Evolutionary conservation across 2,888 invertebrate genomes (phyloP), one percentile per base, ranked within the genome.

Genomic region (Conops quadrifasciatus): DNA sequence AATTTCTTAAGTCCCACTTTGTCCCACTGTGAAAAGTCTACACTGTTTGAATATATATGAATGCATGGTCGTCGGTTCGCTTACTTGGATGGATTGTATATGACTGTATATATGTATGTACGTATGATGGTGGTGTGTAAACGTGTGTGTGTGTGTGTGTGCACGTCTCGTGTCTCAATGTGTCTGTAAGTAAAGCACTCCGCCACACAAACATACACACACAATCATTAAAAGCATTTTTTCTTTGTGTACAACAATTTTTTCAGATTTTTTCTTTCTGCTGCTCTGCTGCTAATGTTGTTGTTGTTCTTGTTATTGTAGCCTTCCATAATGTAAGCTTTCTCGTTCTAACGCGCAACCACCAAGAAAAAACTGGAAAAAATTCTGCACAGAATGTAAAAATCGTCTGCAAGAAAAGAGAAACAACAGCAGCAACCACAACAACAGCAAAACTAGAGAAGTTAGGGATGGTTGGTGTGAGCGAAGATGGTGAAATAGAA

Each of bases 361-460:
- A 51, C 36, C 49, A 74, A 74, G 76, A 75, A 75, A 75, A 67
- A 53, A 59, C 51, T 70, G 60, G 28, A 70, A 72, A 72, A 74
- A 80, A 79, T 78, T 80, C 79, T 79, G 81, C 81, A 81, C 81
- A 81, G 81, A 81, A 81, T 80, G 80, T 81, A 81, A 82, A 81
- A 81, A 81, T 81, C 79, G 77, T 79, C 77, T 78, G 30, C 67
- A 56, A 21, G 49, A 62, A 64, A 56, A 66, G 16, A 47, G 30
- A 19, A 45, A 63, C 7, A 47, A 36, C 36, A 30, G 49, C 47
- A 67, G 24, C 30, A 58, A 56, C 43, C 51, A 15, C n/a, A 49
- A 21, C 15, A 19, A 36, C 11, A 28, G 66, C 26, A 2, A 24
- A 36, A 26, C 15, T 5, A 28, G 53, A 5, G 4, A 19, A 16